Conservation (phyloP, 2,113 vertebrate genomes). For the Poecilia latipinna region DNA sequence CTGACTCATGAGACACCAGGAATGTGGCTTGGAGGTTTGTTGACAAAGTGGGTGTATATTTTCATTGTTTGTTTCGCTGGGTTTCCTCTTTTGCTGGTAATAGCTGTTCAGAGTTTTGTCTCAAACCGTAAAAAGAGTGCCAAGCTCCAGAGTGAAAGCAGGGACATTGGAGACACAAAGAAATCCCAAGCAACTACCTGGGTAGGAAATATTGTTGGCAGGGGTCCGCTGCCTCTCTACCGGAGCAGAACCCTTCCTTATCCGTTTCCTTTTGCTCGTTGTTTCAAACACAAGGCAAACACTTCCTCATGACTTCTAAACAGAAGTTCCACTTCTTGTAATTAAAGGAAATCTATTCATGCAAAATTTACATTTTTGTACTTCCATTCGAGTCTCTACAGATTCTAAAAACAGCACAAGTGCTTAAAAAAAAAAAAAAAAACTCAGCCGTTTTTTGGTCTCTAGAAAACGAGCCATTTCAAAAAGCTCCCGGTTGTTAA, state of each 20-base stretch:
- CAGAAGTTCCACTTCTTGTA: too few species aligned
- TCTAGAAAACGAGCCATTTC: too few species aligned
- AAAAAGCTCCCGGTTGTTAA: too few species aligned
- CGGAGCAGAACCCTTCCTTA: not conserved
- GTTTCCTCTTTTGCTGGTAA: slow-evolving; percentile 35
- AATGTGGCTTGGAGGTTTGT: slow-evolving; percentile 20
- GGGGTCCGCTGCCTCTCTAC: slow-evolving; percentile 20
- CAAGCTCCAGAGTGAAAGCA: too few species aligned
- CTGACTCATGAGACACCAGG: not conserved
- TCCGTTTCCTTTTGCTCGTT: slow-evolving; percentile 2
- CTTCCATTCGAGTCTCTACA: too few species aligned
- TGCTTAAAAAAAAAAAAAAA: too few species aligned
- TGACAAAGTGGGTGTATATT: slow-evolving; percentile 30
- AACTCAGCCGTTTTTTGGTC: too few species aligned
- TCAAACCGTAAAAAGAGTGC: slow-evolving; percentile 5
- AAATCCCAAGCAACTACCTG: slow-evolving; percentile 4
- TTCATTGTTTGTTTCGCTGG: slow-evolving; percentile 1
- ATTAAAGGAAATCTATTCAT: too few species aligned
- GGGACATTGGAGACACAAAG: too few species aligned
- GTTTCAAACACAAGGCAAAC: not conserved
- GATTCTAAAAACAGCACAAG: too few species aligned
- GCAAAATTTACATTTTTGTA: too few species aligned
- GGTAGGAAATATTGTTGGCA: slow-evolving; percentile 25
- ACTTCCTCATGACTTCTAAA: too few species aligned
- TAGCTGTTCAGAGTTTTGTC: slow-evolving; percentile 41